These are phyloP conservation scores for Drosophila navojoa DNA, from an alignment of 1,140 invertebrate species.

Conservation along the genomic window DNA sequence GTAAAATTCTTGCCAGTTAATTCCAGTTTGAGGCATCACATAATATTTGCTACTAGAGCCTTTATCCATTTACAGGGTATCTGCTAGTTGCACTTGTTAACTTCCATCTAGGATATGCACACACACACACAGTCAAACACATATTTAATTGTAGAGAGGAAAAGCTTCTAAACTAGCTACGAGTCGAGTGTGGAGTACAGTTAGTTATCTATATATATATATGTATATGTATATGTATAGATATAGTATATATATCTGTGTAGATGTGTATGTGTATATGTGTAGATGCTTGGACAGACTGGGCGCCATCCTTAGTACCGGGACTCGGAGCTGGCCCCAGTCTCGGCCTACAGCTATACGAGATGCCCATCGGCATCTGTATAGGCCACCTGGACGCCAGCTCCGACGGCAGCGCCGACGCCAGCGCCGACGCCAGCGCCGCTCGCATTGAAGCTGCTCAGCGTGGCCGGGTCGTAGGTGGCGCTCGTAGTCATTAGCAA, in stretches of 20 bases:
- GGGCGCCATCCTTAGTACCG: slow-evolving; percentile 49
- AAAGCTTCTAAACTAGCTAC: slow-evolving; percentile 71
- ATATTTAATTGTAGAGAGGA: slow-evolving; percentile 14
- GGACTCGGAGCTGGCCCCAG: slow-evolving; percentile 59
- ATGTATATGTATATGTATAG: slow-evolving; percentile 22
- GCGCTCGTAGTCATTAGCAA: slow-evolving; percentile 79
- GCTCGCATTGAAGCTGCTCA: slow-evolving; percentile 76
- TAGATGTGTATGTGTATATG: neutral
- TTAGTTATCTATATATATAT: slow-evolving; percentile 32
- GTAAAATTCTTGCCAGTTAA: too few species aligned
- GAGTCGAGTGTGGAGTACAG: slow-evolving; percentile 43
- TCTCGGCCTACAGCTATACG: slow-evolving; percentile 82
- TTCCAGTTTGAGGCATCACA: neutral
- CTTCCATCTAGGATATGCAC: slow-evolving; percentile 8
- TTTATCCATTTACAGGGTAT: neutral
- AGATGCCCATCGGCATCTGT: slow-evolving; percentile 83
- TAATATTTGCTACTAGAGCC: neutral
- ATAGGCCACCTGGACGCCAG: slow-evolving; percentile 67
- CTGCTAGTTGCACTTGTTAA: slow-evolving; percentile 5
- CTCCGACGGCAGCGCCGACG: neutral
- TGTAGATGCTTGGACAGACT: slow-evolving; percentile 23
- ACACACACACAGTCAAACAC: neutral
- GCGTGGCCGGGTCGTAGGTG: slow-evolving; percentile 73
- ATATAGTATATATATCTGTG: slow-evolving; percentile 14
- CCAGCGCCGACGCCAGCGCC: slow-evolving; percentile 12